Evolutionary conservation across 2,113 vertebrate genomes (phyloP).

Genomic region (Orthonyx spaldingii): DNA sequence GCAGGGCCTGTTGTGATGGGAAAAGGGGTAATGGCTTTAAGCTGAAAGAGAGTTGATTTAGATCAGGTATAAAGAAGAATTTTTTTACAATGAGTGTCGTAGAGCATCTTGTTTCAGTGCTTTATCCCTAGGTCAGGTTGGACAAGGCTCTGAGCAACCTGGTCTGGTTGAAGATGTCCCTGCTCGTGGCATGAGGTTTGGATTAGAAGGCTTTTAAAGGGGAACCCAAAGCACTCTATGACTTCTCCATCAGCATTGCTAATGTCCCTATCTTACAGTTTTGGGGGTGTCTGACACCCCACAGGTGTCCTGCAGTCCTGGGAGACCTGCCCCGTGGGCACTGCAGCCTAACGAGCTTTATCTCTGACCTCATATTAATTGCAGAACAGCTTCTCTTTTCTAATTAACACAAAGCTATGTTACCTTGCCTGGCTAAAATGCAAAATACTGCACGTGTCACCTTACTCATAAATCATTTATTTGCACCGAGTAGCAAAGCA

Average conservation of each 20-base stretch:
- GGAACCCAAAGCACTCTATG: not conserved
- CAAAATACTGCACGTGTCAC: not conserved
- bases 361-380: conserved; percentile 11
- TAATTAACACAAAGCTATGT: conserved; percentile 13
- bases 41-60: not conserved
- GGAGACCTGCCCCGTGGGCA: not conserved
- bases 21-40: not conserved
- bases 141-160: not conserved
- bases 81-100: not conserved
- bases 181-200: not conserved
- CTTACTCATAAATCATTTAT: conserved; percentile 44
- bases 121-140: not conserved
- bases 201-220: not conserved
- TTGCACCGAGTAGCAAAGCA: not conserved
- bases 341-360: not conserved
- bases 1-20: not conserved
- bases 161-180: not conserved
- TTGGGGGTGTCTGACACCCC: not conserved
- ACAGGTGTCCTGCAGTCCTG: not conserved
- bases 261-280: not conserved
- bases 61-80: too few species aligned
- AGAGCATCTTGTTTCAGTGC: not conserved
- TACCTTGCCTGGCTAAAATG: not conserved
- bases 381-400: not conserved
- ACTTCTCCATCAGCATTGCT: not conserved